These are phyloP conservation scores for Nasua narica DNA, from an alignment of 2,797 vertebrate species.

Conservation along the genomic window DNA sequence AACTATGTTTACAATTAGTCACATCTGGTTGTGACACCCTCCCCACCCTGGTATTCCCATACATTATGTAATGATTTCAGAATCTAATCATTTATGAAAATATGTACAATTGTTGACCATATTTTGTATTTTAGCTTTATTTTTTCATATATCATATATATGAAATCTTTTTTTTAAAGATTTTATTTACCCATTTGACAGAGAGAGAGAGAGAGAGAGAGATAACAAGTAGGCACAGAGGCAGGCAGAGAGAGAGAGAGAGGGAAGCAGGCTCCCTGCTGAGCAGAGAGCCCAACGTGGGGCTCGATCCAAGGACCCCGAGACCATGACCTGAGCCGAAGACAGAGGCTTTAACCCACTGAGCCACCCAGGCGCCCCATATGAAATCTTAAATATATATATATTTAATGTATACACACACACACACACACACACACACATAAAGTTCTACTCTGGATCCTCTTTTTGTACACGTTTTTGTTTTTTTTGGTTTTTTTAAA, in stretches of 20 bases:
- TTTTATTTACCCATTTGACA: too few species aligned
- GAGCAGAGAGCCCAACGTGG: too few species aligned
- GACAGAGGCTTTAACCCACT: too few species aligned
- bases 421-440: background rate
- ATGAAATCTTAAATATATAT: background rate
- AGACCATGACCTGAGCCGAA: too few species aligned
- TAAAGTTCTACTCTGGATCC: background rate
- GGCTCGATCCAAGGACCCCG: too few species aligned
- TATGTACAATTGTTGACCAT: background rate
- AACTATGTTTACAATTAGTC: background rate
- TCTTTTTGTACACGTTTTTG: background rate
- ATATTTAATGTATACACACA: background rate
- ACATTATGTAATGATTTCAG: background rate
- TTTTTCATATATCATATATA: background rate
- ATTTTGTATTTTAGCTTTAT: conserved; percentile 31
- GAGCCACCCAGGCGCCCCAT: too few species aligned
- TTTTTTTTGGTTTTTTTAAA: too few species aligned
- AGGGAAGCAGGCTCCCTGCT: too few species aligned
- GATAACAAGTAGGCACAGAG: too few species aligned
- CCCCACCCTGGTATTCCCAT: background rate
- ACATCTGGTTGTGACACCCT: background rate
- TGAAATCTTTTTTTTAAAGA: too few species aligned
- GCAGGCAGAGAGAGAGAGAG: too few species aligned
- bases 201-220: too few species aligned
- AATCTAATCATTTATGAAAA: background rate